phyloP scores from a whole-genome alignment of 1,140 invertebrate genomes.

The Nasonia giraulti region DNA sequence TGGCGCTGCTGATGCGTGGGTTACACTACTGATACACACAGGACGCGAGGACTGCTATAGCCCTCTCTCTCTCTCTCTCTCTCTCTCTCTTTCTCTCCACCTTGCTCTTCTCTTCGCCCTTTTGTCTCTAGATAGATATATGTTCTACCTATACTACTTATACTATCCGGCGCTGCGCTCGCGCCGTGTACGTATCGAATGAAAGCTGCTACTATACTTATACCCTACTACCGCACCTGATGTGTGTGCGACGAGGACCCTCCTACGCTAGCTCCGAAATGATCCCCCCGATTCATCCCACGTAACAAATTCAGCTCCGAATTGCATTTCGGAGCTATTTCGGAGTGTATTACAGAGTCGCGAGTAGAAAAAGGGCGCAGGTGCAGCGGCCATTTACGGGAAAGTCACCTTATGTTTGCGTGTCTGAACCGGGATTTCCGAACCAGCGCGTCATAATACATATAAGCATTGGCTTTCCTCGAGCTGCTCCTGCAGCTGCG shows the following conservation, averaged over 20 bases:
- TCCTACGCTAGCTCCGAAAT: no score
- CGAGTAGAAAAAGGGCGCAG: neutral
- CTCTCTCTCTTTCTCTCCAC: neutral
- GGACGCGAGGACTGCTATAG: neutral
- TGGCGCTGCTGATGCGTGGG: neutral
- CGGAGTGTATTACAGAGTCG: neutral
- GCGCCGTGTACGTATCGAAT: no score
- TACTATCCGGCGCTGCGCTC: neutral
- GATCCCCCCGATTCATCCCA: no score
- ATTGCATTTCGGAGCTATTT: neutral
- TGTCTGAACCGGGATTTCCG: neutral
- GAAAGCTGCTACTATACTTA: no score
- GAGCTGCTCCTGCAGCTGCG: no score
- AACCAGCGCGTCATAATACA: neutral
- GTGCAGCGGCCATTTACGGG: neutral
- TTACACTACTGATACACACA: constrained; percentile 1
- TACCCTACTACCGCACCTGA: no score
- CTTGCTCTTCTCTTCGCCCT: neutral
- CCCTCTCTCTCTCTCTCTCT: neutral
- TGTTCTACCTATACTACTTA: neutral
- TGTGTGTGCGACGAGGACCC: no score
- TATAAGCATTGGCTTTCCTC: neutral
- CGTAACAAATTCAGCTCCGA: neutral
- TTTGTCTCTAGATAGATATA: neutral
- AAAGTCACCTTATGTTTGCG: neutral